Conservation (phyloP, 2,113 vertebrate genomes). For the Daubentonia madagascariensis region DNA sequence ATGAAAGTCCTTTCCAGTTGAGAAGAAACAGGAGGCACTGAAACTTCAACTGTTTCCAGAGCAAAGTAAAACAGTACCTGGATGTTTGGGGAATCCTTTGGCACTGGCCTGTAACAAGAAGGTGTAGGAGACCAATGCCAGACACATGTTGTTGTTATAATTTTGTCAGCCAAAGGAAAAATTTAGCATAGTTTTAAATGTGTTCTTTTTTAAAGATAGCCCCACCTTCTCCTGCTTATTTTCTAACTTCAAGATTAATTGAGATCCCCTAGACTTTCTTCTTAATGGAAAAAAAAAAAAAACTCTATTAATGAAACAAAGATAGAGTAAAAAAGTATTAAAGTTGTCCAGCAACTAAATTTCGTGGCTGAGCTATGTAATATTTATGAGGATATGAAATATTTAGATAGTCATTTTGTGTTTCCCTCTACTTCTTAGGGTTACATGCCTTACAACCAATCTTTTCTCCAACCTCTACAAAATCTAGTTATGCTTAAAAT, state of each 20-base stretch:
- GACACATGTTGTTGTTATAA: neutral
- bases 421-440: neutral
- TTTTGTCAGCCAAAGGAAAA: slow-evolving; percentile 36
- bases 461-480: neutral
- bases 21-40: slow-evolving; percentile 70
- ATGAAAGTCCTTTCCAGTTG: slow-evolving; percentile 53
- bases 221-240: neutral
- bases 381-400: slow-evolving; percentile 46
- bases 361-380: neutral
- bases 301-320: neutral
- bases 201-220: neutral
- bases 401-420: neutral
- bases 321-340: neutral
- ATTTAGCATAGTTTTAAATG: slow-evolving; percentile 31
- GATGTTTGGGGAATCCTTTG: slow-evolving; percentile 74
- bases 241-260: neutral
- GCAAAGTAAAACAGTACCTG: slow-evolving; percentile 66
- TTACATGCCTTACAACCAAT: neutral
- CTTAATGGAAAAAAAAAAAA: neutral
- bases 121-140: slow-evolving; percentile 34
- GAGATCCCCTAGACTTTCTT: neutral
- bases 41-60: slow-evolving; percentile 50
- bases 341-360: neutral
- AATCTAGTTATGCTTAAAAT: neutral
- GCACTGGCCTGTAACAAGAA: neutral